These are phyloP conservation scores for Huso huso DNA, from an alignment of 2,797 vertebrate genomes.

Conservation along the genomic window DNA sequence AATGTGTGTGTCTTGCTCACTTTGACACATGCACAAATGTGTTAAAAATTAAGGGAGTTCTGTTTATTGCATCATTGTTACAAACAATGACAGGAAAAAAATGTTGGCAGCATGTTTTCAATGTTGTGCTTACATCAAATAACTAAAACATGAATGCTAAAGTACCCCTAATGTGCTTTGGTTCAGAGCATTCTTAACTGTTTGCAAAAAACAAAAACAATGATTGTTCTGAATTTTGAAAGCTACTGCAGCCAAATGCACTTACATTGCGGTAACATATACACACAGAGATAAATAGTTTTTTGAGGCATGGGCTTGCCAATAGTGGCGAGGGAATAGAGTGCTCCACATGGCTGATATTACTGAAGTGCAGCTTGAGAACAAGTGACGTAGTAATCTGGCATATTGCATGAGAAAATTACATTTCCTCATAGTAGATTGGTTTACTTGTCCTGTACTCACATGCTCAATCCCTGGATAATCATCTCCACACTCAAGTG, in stretches of 20 bases:
- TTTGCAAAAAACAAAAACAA: not conserved
- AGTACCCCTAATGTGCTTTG: too few relatives aligned
- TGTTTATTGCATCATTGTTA: too few relatives aligned
- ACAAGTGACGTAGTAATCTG: constrained; percentile 39
- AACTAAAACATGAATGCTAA: too few relatives aligned
- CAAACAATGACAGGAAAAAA: too few relatives aligned
- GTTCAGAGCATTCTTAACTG: not conserved
- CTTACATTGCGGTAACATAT: not conserved
- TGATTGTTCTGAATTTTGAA: constrained; percentile 11
- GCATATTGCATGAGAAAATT: constrained; percentile 38
- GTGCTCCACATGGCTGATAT: constrained; percentile 18
- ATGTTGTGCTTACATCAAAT: too few relatives aligned
- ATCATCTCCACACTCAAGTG: constrained; percentile 47
- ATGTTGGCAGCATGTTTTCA: too few relatives aligned
- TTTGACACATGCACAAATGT: too few relatives aligned
- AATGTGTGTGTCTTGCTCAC: too few relatives aligned
- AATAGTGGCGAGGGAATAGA: constrained; percentile 20
- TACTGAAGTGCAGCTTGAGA: constrained; percentile 21
- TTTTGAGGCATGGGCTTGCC: constrained; percentile 7
- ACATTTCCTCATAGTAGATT: constrained; percentile 36
- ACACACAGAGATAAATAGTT: not conserved
- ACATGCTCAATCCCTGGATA: constrained; percentile 37
- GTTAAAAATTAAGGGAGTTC: too few relatives aligned
- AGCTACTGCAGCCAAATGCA: constrained; percentile 5
- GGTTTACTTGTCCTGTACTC: constrained; percentile 40